Percentiles rank a stretch among this genome's conserved stretches.
phyloP scores from a whole-genome alignment of 2,113 vertebrate genomes.

The Panthera tigris region DNA sequence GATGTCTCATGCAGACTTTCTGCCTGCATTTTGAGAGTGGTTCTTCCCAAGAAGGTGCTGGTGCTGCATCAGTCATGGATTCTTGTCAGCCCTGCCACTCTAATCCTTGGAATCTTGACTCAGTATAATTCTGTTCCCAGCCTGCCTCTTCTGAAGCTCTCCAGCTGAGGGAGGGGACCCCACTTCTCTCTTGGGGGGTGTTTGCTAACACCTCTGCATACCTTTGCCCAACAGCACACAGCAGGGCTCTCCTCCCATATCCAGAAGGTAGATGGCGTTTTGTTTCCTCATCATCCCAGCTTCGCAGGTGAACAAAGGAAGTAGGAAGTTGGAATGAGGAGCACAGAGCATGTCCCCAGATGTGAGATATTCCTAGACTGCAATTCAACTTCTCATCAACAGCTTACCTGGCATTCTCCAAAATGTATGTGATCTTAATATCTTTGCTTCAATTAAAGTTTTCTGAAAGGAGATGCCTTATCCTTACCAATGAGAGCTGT shows the following conservation, averaged over 20 bases:
- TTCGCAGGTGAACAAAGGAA: not conserved
- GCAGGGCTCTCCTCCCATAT: not conserved
- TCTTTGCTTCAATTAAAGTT: slow-evolving; percentile 34
- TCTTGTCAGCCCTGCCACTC: not conserved
- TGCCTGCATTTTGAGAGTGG: not conserved
- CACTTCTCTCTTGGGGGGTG: not conserved
- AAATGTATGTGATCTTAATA: not conserved
- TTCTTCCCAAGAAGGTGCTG: not conserved
- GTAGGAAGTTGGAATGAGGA: not conserved
- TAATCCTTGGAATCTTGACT: not conserved
- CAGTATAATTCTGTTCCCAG: not conserved
- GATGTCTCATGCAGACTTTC: not conserved
- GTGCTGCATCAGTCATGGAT: not conserved
- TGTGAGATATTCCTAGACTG: not conserved
- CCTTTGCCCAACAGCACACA: not conserved
- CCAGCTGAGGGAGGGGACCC: not conserved
- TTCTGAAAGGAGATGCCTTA: slow-evolving; percentile 47
- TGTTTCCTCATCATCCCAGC: not conserved
- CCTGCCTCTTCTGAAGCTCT: not conserved
- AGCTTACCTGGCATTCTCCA: not conserved
- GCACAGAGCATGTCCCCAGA: not conserved
- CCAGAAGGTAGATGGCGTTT: not conserved
- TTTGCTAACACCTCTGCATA: not conserved
- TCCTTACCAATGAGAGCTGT: slow-evolving; percentile 67
- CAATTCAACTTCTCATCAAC: not conserved